These are phyloP conservation scores for Lottia gigantea DNA, from an alignment of 2,888 invertebrate species.

Conservation along the genomic window DNA sequence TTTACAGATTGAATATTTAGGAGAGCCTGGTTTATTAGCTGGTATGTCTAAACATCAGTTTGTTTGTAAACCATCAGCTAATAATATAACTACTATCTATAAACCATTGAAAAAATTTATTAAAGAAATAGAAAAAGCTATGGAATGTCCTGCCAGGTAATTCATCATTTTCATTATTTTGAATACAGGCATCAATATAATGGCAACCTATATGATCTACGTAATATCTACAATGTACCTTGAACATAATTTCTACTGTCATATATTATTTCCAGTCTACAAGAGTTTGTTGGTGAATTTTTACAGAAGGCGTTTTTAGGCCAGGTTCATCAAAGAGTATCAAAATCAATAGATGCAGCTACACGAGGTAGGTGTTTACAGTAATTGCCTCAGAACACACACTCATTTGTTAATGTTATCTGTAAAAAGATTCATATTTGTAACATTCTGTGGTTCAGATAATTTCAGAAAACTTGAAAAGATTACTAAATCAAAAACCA, in stretches of 20 bases:
- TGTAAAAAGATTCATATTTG: too few relatives aligned
- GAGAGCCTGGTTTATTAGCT: slow-evolving; percentile 31
- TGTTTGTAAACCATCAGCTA: slow-evolving; percentile 76
- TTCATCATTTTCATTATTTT: background rate
- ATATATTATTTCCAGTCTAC: slow-evolving; percentile 76
- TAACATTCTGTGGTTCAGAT: too few relatives aligned
- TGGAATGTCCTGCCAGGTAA: slow-evolving; percentile 69
- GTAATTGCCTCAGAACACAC: too few relatives aligned
- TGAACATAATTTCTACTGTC: too few relatives aligned
- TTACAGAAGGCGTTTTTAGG: slow-evolving; percentile 85
- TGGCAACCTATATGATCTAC: too few relatives aligned
- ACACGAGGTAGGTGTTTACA: slow-evolving; percentile 73
- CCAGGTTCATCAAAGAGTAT: slow-evolving; percentile 77
- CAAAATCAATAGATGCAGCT: slow-evolving; percentile 77
- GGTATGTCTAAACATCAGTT: slow-evolving; percentile 72
- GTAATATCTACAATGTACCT: too few relatives aligned
- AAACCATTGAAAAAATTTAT: slow-evolving; percentile 85
- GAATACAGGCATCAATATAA: background rate
- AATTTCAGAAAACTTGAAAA: too few relatives aligned
- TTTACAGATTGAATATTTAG: slow-evolving; percentile 36
- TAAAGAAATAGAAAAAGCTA: slow-evolving; percentile 81
- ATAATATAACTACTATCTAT: slow-evolving; percentile 77
- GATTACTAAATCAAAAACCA: too few relatives aligned
- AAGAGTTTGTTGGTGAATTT: slow-evolving; percentile 87
- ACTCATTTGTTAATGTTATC: too few relatives aligned